Evolutionary conservation across 2,113 vertebrate species (phyloP).

Genomic region (Colaptes auratus): DNA sequence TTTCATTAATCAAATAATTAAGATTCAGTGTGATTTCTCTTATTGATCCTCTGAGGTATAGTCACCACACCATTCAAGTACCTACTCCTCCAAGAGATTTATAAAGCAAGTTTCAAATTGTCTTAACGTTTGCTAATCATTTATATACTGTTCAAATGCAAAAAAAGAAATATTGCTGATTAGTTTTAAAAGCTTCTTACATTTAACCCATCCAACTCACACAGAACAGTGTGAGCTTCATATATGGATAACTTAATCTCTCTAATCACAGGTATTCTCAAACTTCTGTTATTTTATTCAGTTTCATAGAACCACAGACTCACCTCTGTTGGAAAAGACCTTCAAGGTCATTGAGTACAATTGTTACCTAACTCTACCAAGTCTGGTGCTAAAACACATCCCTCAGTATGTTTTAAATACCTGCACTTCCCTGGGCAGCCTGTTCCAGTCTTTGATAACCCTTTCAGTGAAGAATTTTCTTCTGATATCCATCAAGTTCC

Average conservation of each 20-base stretch:
- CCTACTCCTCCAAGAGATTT: background rate
- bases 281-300: background rate
- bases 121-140: background rate
- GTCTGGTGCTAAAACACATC: too few species aligned
- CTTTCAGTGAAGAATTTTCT: too few species aligned
- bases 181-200: background rate
- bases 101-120: background rate
- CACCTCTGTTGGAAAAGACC: too few species aligned
- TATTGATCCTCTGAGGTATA: background rate
- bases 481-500: too few species aligned
- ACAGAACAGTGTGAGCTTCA: background rate
- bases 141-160: background rate
- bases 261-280: background rate
- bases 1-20: background rate
- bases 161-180: background rate
- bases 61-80: background rate
- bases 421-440: too few species aligned
- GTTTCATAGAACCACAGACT: background rate
- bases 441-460: too few species aligned
- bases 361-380: too few species aligned
- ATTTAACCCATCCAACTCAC: background rate
- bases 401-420: too few species aligned
- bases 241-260: background rate
- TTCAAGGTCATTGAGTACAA: too few species aligned
- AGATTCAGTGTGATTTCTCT: background rate